Conservation (phyloP, 64 coral and sea anemone species). For the Montipora capricornis region DNA sequence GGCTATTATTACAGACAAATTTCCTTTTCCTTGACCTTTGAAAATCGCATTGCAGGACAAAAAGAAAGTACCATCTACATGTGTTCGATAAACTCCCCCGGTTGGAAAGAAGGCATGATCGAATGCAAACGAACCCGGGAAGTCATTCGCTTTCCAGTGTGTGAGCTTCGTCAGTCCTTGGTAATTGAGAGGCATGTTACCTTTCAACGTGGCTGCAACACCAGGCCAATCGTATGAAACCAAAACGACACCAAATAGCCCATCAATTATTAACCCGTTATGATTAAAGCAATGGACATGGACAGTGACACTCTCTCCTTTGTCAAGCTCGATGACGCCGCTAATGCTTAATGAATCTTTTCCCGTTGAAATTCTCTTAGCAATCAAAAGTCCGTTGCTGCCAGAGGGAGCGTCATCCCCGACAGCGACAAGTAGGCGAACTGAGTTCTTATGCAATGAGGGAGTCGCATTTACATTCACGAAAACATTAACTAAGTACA, state of each 20-base stretch:
- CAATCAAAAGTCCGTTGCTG: not conserved
- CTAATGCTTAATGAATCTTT: not conserved
- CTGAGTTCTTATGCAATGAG: not conserved
- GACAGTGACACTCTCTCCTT: slow-evolving; percentile 9
- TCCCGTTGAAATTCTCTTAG: not conserved
- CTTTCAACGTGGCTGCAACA: slow-evolving; percentile 4
- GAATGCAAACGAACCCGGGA: slow-evolving; percentile 26
- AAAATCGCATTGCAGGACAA: slow-evolving; percentile 44
- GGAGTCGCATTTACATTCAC: not conserved
- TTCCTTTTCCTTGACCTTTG: not conserved
- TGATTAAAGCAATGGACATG: not conserved
- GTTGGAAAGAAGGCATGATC: slow-evolving; percentile 26
- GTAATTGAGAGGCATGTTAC: not conserved
- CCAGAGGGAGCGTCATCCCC: not conserved
- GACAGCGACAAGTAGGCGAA: not conserved
- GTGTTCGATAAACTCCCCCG: slow-evolving; percentile 19
- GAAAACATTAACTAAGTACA: not conserved
- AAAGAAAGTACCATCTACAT: slow-evolving; percentile 37
- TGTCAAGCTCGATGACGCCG: not conserved
- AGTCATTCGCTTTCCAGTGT: not conserved
- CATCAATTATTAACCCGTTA: not conserved
- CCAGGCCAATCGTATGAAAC: slow-evolving; percentile 18
- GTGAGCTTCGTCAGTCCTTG: slow-evolving; percentile 24
- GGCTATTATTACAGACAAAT: slow-evolving; percentile 20
- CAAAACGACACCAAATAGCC: not conserved